A percentile compares a stretch with the other conserved stretches of the same genome.
phyloP scores from a whole-genome alignment of 2,113 vertebrate species.

The Struthidea cinerea region DNA sequence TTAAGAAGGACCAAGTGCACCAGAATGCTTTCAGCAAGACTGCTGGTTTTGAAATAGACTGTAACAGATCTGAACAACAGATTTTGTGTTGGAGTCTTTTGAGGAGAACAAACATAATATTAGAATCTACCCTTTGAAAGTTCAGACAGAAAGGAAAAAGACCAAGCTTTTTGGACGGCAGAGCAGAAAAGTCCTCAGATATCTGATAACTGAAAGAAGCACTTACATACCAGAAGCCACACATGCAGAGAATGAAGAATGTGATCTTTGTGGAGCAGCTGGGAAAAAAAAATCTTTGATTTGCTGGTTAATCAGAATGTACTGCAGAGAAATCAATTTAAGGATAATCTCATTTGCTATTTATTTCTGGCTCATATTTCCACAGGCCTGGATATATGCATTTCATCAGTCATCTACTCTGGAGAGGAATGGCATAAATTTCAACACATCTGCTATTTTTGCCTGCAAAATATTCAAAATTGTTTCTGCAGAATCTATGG shows the following conservation, averaged over 20 bases:
- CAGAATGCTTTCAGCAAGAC: not conserved
- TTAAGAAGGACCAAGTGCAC: not conserved
- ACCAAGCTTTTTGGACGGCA: not conserved
- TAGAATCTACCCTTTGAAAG: not conserved
- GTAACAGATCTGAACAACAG: not conserved
- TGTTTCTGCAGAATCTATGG: slow-evolving; percentile 32
- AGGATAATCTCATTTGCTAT: slow-evolving; percentile 52
- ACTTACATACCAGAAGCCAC: not conserved
- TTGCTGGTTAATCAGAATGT: slow-evolving; percentile 36
- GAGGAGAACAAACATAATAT: not conserved
- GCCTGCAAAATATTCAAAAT: slow-evolving; percentile 43
- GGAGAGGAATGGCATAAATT: slow-evolving; percentile 39
- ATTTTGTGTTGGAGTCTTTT: not conserved
- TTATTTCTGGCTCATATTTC: slow-evolving; percentile 38
- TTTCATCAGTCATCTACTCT: slow-evolving; percentile 46
- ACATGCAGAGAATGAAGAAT: not conserved
- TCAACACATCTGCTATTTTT: slow-evolving; percentile 43
- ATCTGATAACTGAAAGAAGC: not conserved
- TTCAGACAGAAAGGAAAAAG: not conserved
- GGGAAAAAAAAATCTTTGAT: slow-evolving; percentile 26
- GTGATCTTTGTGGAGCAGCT: not conserved
- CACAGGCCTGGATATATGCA: slow-evolving; percentile 23
- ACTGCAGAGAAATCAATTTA: slow-evolving; percentile 45
- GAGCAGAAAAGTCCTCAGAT: not conserved
- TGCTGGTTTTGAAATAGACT: not conserved